phyloP scores from a whole-genome alignment of 92 coral and sea anemone species.

The Phenganax subtilis region DNA sequence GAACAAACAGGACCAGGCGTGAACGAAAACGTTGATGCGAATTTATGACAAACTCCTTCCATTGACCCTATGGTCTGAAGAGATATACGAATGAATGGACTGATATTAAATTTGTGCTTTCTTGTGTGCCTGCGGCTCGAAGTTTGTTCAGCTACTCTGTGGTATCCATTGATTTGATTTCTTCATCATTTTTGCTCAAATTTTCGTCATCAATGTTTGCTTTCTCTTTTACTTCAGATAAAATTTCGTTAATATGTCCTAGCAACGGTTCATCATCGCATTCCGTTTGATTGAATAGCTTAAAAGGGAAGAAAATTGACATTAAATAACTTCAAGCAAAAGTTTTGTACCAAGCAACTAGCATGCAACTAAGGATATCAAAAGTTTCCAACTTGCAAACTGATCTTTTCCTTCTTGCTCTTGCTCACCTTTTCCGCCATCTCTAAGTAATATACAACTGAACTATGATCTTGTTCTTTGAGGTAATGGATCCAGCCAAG shows the following conservation, averaged over 20 bases:
- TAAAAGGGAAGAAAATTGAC: neutral
- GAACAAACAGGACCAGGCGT: too few species aligned
- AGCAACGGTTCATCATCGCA: conserved; percentile 71
- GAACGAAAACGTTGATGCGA: too few species aligned
- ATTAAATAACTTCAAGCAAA: too few species aligned
- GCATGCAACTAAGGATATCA: neutral
- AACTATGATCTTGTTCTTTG: conserved; percentile 53
- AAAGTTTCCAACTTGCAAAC: neutral
- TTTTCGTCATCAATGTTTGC: conserved; percentile 45
- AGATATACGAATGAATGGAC: too few species aligned
- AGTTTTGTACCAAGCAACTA: too few species aligned
- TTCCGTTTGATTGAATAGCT: conserved; percentile 62
- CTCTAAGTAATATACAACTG: conserved; percentile 65
- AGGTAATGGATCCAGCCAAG: conserved; percentile 81
- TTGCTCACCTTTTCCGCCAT: conserved; percentile 67
- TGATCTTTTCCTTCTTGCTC: neutral
- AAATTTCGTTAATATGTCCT: conserved; percentile 75
- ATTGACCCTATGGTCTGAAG: too few species aligned
- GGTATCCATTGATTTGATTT: conserved; percentile 24
- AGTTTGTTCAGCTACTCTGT: neutral
- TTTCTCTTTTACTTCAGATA: conserved; percentile 42
- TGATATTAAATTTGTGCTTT: too few species aligned
- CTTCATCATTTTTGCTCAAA: conserved; percentile 43
- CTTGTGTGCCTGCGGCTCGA: neutral
- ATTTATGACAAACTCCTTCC: too few species aligned